These are phyloP conservation scores for Sinhomidia bicolor DNA, from an alignment of 2,888 invertebrate genomes.

Conservation along the genomic window DNA sequence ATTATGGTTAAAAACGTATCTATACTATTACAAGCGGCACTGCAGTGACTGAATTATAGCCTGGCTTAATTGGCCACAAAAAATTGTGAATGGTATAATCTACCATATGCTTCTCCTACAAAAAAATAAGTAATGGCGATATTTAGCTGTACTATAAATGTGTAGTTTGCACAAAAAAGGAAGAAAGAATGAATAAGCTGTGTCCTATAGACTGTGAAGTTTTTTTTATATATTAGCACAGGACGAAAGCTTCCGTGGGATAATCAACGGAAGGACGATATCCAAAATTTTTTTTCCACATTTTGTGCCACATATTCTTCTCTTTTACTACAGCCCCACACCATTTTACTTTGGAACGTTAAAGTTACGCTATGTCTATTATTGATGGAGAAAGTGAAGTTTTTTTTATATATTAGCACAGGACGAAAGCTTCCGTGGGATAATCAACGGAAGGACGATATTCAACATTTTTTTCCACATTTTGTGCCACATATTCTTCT, in stretches of 20 bases:
- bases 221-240: too few species aligned
- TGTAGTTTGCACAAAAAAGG: too few species aligned
- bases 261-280: slow-evolving; percentile 48
- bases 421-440: slow-evolving; percentile 19
- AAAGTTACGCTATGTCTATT: not conserved
- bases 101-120: slow-evolving; percentile 3
- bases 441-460: slow-evolving; percentile 48
- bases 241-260: slow-evolving; percentile 19
- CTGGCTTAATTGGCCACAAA: slow-evolving; percentile 36
- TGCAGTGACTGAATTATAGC: slow-evolving; percentile 18
- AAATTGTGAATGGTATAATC: slow-evolving; percentile 32
- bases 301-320: slow-evolving; percentile 12
- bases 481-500: slow-evolving; percentile 11
- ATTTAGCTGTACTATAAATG: not conserved
- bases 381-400: not conserved
- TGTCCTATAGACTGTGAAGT: too few species aligned
- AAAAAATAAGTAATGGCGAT: not conserved
- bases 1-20: slow-evolving; percentile 21
- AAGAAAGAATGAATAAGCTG: too few species aligned
- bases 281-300: too few species aligned
- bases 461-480: too few species aligned
- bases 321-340: not conserved
- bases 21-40: not conserved
- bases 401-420: too few species aligned
- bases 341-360: not conserved